These are phyloP conservation scores for Hylia prasina DNA, from an alignment of 2,113 vertebrate species.

Conservation along the genomic window DNA sequence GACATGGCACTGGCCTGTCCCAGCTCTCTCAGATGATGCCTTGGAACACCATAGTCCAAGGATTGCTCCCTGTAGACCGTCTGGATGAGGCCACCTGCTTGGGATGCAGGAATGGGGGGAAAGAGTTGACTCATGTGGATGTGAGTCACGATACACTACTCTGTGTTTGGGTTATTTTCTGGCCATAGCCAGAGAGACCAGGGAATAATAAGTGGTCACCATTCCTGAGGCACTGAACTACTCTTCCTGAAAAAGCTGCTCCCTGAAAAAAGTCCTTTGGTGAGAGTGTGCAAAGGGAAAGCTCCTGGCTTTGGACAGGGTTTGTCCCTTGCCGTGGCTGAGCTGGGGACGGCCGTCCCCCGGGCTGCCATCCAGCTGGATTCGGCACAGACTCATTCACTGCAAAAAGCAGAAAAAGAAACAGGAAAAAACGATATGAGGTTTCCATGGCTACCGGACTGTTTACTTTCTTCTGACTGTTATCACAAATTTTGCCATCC, in stretches of 20 bases:
- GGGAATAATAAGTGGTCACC: not conserved
- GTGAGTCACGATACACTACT: not conserved
- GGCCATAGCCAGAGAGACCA: not conserved
- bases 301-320: not conserved
- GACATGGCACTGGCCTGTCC: not conserved
- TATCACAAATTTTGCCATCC: constrained; percentile 37
- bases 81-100: constrained; percentile 11
- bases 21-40: not conserved
- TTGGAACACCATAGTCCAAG: not conserved
- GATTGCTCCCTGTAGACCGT: not conserved
- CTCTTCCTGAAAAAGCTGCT: not conserved
- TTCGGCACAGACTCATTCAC: constrained; percentile 19
- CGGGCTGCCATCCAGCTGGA: constrained; percentile 31
- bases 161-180: not conserved
- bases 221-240: not conserved
- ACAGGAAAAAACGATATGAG: constrained; percentile 49
- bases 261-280: not conserved
- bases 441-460: constrained; percentile 65
- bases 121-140: not conserved
- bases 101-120: not conserved
- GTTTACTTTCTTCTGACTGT: constrained; percentile 58
- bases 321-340: not conserved
- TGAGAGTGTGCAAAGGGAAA: not conserved
- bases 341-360: not conserved
- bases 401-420: constrained; percentile 42